These are phyloP conservation scores for Troides oblongomaculatus DNA, from an alignment of 2,888 invertebrate species.

Conservation along the genomic window DNA sequence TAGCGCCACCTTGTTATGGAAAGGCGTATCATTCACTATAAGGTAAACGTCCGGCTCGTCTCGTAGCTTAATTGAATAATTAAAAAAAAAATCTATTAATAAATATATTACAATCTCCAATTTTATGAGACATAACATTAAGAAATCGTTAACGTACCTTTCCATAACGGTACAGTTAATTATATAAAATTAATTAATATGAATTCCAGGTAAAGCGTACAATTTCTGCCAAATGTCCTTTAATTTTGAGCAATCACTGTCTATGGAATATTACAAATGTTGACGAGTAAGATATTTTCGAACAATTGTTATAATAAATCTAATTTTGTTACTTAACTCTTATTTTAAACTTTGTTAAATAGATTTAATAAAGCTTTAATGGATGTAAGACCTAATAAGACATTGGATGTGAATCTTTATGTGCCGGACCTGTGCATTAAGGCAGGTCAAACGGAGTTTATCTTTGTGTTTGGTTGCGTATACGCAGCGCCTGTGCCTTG, in stretches of 20 bases:
- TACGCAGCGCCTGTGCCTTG: constrained; percentile 58
- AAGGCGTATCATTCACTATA: no score
- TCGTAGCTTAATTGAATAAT: no score
- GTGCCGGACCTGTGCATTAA: constrained; percentile 65
- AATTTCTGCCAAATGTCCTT: constrained; percentile 63
- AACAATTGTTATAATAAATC: neutral
- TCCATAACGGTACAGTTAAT: neutral
- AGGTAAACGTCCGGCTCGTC: no score
- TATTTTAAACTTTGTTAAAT: constrained; percentile 29
- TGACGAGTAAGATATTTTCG: constrained; percentile 55
- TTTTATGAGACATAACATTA: no score
- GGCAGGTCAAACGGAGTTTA: constrained; percentile 52
- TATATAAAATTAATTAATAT: constrained; percentile 1
- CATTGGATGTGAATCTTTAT: constrained; percentile 55
- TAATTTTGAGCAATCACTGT: constrained; percentile 70
- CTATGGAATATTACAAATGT: constrained; percentile 72
- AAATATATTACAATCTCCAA: no score
- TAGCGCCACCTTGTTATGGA: no score
- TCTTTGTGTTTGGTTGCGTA: constrained; percentile 64
- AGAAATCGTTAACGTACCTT: neutral
- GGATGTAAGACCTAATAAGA: constrained; percentile 60
- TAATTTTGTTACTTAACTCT: constrained; percentile 2
- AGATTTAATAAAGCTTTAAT: constrained; percentile 64
- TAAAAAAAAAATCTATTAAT: no score
- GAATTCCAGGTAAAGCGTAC: constrained; percentile 65